These are phyloP conservation scores for Tiliqua scincoides DNA, from an alignment of 2,113 vertebrate genomes.

Conservation along the genomic window DNA sequence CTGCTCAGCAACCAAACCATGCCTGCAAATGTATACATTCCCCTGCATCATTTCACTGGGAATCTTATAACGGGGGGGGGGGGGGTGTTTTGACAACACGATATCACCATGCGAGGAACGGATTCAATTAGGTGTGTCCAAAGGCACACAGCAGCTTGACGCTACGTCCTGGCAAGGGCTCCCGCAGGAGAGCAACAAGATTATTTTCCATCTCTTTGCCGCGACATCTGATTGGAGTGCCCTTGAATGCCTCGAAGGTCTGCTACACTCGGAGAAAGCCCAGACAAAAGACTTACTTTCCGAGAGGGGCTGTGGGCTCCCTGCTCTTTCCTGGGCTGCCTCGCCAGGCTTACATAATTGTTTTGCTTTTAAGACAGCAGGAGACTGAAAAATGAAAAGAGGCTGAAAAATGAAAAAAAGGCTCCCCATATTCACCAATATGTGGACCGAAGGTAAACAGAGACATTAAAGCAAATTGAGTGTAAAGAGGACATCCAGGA, in stretches of 20 bases:
- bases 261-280: neutral
- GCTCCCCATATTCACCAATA: neutral
- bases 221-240: neutral
- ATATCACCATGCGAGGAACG: neutral
- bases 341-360: neutral
- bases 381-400: neutral
- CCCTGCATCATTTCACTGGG: neutral
- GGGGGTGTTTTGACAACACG: neutral
- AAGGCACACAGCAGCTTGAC: neutral
- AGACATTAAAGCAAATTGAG: neutral
- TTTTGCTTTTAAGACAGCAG: neutral
- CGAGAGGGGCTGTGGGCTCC: too few relatives aligned
- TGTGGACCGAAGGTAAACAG: neutral
- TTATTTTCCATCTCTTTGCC: neutral
- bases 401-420: neutral
- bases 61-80: neutral
- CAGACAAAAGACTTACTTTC: neutral
- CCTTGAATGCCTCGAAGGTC: neutral
- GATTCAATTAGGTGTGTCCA: neutral
- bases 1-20: too few relatives aligned
- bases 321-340: neutral
- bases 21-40: neutral
- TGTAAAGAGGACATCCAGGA: neutral
- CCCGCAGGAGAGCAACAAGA: neutral
- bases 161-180: neutral